Evolutionary conservation across 1,140 invertebrate species (phyloP).

Genomic region (Lordiphosa clarofinis): DNA sequence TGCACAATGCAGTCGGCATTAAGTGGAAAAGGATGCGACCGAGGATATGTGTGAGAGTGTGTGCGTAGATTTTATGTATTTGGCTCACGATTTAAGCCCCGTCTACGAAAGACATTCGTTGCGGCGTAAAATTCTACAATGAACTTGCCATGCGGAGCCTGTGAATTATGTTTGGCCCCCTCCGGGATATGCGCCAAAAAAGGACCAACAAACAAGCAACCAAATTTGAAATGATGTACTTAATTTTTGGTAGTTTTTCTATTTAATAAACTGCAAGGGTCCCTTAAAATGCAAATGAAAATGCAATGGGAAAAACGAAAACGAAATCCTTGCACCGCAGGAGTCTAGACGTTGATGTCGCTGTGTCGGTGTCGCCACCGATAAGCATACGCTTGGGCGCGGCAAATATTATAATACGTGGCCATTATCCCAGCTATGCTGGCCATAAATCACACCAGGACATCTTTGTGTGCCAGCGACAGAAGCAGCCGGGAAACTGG

Average conservation of each 20-base stretch:
- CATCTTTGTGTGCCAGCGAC: constrained; percentile 70
- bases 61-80: constrained; percentile 69
- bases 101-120: constrained; percentile 46
- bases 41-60: constrained; percentile 24
- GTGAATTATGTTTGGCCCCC: constrained; percentile 52
- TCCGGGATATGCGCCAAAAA: constrained; percentile 73
- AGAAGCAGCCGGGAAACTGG: constrained; percentile 60
- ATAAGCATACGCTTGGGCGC: constrained; percentile 72
- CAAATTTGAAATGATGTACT: constrained; percentile 63
- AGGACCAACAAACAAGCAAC: constrained; percentile 48
- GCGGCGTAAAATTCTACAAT: constrained; percentile 66
- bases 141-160: constrained; percentile 33
- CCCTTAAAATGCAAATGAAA: constrained; percentile 57
- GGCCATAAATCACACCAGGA: constrained; percentile 74
- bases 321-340: constrained; percentile 58
- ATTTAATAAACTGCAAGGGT: constrained; percentile 70
- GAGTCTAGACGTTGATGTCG: constrained; percentile 64
- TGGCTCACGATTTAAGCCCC: constrained; percentile 66
- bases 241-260: constrained; percentile 57
- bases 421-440: constrained; percentile 68
- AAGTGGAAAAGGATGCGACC: constrained; percentile 57
- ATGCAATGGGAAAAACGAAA: constrained; percentile 19
- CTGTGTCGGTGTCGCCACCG: constrained; percentile 56
- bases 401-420: constrained; percentile 77
- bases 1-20: constrained; percentile 53